Evolutionary conservation across 2,888 invertebrate species (phyloP).

Genomic region (Tineola bisselliella): DNA sequence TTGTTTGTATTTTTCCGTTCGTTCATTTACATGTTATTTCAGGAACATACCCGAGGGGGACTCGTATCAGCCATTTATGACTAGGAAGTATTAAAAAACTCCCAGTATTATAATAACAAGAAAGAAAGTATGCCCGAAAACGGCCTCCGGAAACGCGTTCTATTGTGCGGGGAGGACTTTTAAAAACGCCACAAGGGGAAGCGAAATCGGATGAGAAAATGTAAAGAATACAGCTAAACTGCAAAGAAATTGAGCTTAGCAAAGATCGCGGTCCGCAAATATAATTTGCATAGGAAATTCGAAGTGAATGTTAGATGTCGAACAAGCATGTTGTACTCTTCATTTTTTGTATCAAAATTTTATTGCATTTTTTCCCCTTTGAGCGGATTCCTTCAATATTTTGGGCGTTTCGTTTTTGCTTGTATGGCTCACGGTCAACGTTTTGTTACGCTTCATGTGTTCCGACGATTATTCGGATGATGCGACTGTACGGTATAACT

Average conservation of each 20-base stretch:
- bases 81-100: constrained; percentile 66
- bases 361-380: constrained; percentile 67
- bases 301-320: constrained; percentile 57
- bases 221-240: constrained; percentile 21
- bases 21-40: constrained; percentile 67
- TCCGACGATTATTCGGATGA: constrained; percentile 5
- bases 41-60: constrained; percentile 61
- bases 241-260: constrained; percentile 9
- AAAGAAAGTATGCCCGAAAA: constrained; percentile 57
- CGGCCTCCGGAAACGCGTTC: constrained; percentile 55
- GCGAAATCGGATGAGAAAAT: constrained; percentile 69
- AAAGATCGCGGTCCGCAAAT: constrained; percentile 59
- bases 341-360: constrained; percentile 28
- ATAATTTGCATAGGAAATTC: constrained; percentile 70
- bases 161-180: constrained; percentile 61
- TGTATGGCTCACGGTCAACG: constrained; percentile 30
- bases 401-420: constrained; percentile 64
- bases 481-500: not conserved
- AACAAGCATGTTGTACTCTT: constrained; percentile 23
- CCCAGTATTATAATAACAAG: constrained; percentile 59
- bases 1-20: constrained; percentile 39
- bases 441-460: constrained; percentile 50
- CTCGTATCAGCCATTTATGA: constrained; percentile 64
- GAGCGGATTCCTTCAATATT: constrained; percentile 66
- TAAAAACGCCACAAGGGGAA: constrained; percentile 43